These are phyloP conservation scores for Alauda arvensis DNA, from an alignment of 2,797 vertebrate genomes.

Conservation along the genomic window DNA sequence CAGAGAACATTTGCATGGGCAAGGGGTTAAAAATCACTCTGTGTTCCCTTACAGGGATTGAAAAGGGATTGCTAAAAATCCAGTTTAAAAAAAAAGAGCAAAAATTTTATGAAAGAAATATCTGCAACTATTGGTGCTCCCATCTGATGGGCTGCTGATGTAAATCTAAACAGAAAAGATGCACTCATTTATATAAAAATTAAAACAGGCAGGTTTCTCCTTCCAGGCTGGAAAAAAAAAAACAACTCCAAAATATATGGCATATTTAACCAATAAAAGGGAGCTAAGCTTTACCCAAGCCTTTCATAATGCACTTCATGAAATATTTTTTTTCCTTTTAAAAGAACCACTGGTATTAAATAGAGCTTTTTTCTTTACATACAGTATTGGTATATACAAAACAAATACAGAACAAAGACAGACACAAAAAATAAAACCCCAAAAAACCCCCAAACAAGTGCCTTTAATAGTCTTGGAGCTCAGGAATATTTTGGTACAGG, in stretches of 20 bases:
- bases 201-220: conserved; percentile 1
- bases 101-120: neutral
- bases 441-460: neutral
- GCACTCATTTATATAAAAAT: neutral
- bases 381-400: conserved; percentile 50
- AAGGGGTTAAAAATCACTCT: neutral
- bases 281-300: conserved; percentile 4
- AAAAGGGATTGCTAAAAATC: neutral
- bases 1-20: neutral
- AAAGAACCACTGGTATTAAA: conserved; percentile 36
- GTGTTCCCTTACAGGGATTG: neutral
- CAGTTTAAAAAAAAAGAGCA: conserved; percentile 1
- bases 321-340: neutral
- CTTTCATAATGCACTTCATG: conserved; percentile 28
- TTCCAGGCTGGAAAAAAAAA: conserved; percentile 19
- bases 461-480: conserved; percentile 88
- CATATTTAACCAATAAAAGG: neutral
- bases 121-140: neutral
- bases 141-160: neutral
- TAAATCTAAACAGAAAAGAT: neutral
- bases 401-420: neutral
- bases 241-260: neutral
- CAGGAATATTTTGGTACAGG: conserved; percentile 89
- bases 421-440: neutral
- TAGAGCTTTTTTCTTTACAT: conserved; percentile 47